Conservation (phyloP, 2,888 invertebrate species). For the Diarsia dahlii region DNA sequence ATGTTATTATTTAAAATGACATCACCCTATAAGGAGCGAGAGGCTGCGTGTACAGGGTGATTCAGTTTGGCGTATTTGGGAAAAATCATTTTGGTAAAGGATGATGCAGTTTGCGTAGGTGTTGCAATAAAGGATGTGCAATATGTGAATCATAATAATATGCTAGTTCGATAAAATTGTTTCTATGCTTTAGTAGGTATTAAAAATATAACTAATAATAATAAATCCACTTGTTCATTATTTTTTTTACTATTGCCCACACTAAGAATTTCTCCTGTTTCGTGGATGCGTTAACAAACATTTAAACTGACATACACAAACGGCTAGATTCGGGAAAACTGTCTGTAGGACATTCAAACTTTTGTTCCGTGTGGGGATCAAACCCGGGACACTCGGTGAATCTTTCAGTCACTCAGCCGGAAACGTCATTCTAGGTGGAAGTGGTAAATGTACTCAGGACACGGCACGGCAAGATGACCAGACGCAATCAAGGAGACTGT, state of each 20-base stretch:
- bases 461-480: not conserved
- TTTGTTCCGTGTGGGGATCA: too few relatives aligned
- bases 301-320: too few relatives aligned
- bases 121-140: slow-evolving; percentile 6
- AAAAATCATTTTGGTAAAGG: slow-evolving; percentile 35
- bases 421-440: too few relatives aligned
- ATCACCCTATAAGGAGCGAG: slow-evolving; percentile 67
- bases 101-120: slow-evolving; percentile 38
- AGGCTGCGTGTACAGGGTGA: slow-evolving; percentile 53
- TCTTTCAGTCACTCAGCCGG: too few relatives aligned
- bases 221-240: not conserved
- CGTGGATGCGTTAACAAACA: too few relatives aligned
- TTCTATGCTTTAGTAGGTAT: not conserved
- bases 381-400: too few relatives aligned
- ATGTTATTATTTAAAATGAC: slow-evolving; percentile 71
- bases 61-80: slow-evolving; percentile 45
- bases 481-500: not conserved
- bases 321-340: too few relatives aligned
- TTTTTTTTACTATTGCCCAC: too few relatives aligned
- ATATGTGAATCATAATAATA: slow-evolving; percentile 38
- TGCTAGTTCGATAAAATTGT: not conserved
- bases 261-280: too few relatives aligned
- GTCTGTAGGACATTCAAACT: too few relatives aligned
- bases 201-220: not conserved
- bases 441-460: not conserved